phyloP scores from a whole-genome alignment of 1,140 invertebrate species.

The Temnothorax longispinosus region DNA sequence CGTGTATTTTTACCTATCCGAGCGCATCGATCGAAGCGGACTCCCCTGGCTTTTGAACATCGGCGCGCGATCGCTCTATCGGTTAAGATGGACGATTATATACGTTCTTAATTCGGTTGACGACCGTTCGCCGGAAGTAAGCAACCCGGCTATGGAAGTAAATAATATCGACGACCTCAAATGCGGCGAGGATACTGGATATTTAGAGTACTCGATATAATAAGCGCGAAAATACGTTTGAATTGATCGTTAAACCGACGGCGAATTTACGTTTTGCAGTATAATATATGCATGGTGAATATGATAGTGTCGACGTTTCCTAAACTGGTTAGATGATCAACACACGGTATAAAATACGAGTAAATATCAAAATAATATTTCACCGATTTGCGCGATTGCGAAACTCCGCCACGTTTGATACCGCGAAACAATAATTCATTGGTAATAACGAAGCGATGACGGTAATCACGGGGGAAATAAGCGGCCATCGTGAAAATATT shows the following conservation, averaged over 20 bases:
- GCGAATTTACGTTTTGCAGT: not conserved
- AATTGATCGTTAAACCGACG: not conserved
- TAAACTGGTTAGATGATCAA: not conserved
- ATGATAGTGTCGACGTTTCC: not conserved
- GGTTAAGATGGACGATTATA: not conserved
- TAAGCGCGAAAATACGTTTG: not conserved
- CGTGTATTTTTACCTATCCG: conserved; percentile 51
- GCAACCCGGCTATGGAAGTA: not conserved
- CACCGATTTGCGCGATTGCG: not conserved
- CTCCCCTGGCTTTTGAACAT: conserved; percentile 24
- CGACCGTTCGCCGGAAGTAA: conserved; percentile 26
- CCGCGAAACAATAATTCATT: conserved; percentile 19
- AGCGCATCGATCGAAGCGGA: conserved; percentile 24
- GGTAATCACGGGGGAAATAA: not conserved
- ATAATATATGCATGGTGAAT: not conserved
- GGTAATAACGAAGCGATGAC: conserved; percentile 64
- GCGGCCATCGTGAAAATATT: conserved; percentile 59
- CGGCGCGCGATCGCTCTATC: conserved; percentile 30
- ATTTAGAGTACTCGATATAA: not conserved
- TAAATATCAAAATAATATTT: not conserved
- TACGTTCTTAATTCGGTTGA: conserved; percentile 52
- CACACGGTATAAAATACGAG: not conserved
- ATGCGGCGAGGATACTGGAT: not conserved
- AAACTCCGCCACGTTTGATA: not conserved
- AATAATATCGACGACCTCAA: not conserved